Base-by-base conservation (phyloP, 2,888 invertebrate species). In the Perithous albicinctus region DNA sequence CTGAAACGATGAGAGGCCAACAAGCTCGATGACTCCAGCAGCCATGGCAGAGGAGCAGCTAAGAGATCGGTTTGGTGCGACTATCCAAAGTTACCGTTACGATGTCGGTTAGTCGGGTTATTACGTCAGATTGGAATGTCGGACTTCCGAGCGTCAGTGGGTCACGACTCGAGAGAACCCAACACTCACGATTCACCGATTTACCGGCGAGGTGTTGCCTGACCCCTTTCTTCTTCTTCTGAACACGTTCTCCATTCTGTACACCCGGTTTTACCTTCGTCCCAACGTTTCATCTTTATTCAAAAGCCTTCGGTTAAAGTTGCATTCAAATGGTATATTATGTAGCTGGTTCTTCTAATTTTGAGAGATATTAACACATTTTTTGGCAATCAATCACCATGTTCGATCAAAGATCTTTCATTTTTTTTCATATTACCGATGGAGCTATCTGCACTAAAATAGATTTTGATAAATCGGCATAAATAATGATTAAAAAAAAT, bases 91-190 rank as follows among this genome's bases (percentile, higher is more conserved):
- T 74, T 78, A 82, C 82, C 82, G 82, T 82, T 82, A 82, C 64
- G 59, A 78, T 75, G 74, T 78, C 78, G 78, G 69, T 78, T 82
- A 70, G 74, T 64, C 82, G 64, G 70, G 48, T 70, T 78, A 75
- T 82, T 82, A 82, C 82, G 82, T 82, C 78, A 82, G 82, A 82
- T 69, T 54, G 82, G 82, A 82, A 82, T 82, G 82, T 82, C 82
- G 82, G 78, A 82, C 82, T 78, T 82, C 78, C 78, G 82, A 78
- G 82, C 69, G 48, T 78, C 56, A 82, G 82, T 82, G 82, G 82
- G 82, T 82, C 82, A 82, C 78, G 78, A 73, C 46, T 59, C 67
- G 29, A 18, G 67, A 66, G 73, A 64, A 64, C 32, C 73, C 63
- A 56, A 78, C 74, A 56, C 63, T 35, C 59, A 70, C 77, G 77